Evolutionary conservation across 2,888 invertebrate genomes (phyloP).

Genomic region (Ethmia dodecea): DNA sequence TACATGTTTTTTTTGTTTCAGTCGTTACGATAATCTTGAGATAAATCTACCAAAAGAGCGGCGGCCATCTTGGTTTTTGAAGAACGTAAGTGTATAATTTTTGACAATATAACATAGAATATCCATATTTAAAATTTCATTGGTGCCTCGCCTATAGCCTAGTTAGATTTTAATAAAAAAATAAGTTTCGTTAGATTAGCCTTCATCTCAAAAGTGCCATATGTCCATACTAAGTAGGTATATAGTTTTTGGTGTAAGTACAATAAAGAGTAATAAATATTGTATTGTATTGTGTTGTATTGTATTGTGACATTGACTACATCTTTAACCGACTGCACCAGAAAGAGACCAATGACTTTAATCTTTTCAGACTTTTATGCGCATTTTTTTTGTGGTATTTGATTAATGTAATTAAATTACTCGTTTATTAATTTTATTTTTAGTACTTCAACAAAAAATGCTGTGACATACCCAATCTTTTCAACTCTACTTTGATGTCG

Average conservation of each 20-base stretch:
- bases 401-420: no score
- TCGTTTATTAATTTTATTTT: no score
- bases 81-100: constrained; percentile 58
- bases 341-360: no score
- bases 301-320: no score
- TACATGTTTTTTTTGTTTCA: constrained; percentile 26
- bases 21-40: constrained; percentile 47
- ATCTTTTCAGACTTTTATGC: no score
- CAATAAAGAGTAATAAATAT: no score
- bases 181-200: background rate
- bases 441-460: constrained; percentile 60
- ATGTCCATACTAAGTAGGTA: no score
- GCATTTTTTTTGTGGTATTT: no score
- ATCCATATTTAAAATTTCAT: background rate
- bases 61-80: constrained; percentile 52
- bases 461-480: constrained; percentile 50
- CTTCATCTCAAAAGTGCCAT: no score
- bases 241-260: no score
- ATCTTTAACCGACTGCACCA: no score
- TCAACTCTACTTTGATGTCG: constrained; percentile 30
- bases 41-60: constrained; percentile 37
- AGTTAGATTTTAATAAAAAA: background rate
- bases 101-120: no score
- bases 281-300: background rate
- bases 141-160: background rate